phyloP scores from a whole-genome alignment of 1,140 invertebrate genomes.

The Vanessa atalanta region DNA sequence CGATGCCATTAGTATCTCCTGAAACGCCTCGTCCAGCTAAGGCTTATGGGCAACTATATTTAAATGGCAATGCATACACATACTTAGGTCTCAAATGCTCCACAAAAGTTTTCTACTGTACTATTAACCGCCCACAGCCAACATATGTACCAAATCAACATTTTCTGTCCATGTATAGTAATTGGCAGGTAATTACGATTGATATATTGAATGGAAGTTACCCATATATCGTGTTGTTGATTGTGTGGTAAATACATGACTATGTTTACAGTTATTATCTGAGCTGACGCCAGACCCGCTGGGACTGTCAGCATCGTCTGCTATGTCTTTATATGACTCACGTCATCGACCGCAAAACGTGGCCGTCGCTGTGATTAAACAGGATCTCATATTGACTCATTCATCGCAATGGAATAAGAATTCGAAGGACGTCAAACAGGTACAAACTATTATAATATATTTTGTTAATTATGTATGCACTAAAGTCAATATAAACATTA shows the following conservation, averaged over 20 bases:
- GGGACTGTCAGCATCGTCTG: slow-evolving; percentile 85
- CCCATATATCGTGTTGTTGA: slow-evolving; percentile 22
- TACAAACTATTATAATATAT: slow-evolving; percentile 40
- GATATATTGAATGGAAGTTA: slow-evolving; percentile 21
- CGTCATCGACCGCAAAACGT: slow-evolving; percentile 83
- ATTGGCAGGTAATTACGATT: slow-evolving; percentile 88
- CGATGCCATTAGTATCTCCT: slow-evolving; percentile 90
- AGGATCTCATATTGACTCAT: slow-evolving; percentile 86
- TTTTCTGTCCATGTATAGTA: slow-evolving; percentile 98
- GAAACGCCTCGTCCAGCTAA: slow-evolving; percentile 94
- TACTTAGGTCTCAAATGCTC: slow-evolving; percentile 95
- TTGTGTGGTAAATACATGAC: slow-evolving; percentile 53
- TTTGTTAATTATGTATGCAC: neutral
- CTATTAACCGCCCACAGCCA: slow-evolving; percentile 94
- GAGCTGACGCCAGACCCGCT: slow-evolving; percentile 86
- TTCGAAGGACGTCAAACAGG: slow-evolving; percentile 76
- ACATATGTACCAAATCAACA: slow-evolving; percentile 96
- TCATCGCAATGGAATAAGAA: slow-evolving; percentile 83
- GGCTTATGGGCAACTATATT: slow-evolving; percentile 91
- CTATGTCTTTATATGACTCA: slow-evolving; percentile 88
- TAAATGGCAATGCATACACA: slow-evolving; percentile 96
- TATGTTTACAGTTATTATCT: slow-evolving; percentile 83
- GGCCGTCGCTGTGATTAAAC: slow-evolving; percentile 83
- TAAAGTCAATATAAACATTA: too few species aligned
- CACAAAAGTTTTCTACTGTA: slow-evolving; percentile 95